Evolutionary conservation across 1,140 invertebrate species (phyloP).

Genomic region (Choristoneura fumiferana): DNA sequence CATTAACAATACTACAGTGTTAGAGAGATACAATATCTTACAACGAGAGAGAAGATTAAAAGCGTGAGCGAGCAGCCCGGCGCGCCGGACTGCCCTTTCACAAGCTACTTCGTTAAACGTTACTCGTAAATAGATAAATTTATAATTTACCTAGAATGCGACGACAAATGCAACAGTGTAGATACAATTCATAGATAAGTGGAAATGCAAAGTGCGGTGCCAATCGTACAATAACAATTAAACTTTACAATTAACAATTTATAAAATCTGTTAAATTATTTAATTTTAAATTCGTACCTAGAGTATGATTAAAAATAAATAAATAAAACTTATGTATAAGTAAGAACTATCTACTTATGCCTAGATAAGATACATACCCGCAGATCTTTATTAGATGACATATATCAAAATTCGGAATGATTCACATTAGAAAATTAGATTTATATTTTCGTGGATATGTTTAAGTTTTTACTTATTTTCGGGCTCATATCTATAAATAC

Average conservation of each 20-base stretch:
- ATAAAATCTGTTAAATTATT: neutral
- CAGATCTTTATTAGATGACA: too few relatives aligned
- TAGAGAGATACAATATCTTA: slow-evolving; percentile 60
- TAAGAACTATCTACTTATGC: slow-evolving; percentile 10
- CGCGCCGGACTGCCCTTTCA: slow-evolving; percentile 50
- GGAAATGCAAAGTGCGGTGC: slow-evolving; percentile 60
- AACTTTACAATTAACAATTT: slow-evolving; percentile 31
- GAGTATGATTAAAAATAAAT: neutral
- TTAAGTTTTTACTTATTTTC: too few relatives aligned
- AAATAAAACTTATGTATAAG: neutral
- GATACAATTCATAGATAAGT: slow-evolving; percentile 48
- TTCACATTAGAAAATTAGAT: too few relatives aligned
- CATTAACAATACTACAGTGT: slow-evolving; percentile 68
- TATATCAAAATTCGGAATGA: too few relatives aligned
- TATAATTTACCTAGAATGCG: slow-evolving; percentile 42
- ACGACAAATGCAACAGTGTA: slow-evolving; percentile 65
- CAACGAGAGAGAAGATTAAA: slow-evolving; percentile 57
- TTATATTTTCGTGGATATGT: too few relatives aligned
- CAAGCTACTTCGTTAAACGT: slow-evolving; percentile 57
- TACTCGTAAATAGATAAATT: slow-evolving; percentile 42
- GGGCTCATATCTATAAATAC: too few relatives aligned
- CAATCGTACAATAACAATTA: slow-evolving; percentile 44
- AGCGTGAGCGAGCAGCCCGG: slow-evolving; percentile 62
- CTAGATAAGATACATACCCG: slow-evolving; percentile 6
- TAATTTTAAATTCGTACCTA: neutral